Conservation (phyloP, 2,113 vertebrate species). For the Forbesichthys agassizii region DNA sequence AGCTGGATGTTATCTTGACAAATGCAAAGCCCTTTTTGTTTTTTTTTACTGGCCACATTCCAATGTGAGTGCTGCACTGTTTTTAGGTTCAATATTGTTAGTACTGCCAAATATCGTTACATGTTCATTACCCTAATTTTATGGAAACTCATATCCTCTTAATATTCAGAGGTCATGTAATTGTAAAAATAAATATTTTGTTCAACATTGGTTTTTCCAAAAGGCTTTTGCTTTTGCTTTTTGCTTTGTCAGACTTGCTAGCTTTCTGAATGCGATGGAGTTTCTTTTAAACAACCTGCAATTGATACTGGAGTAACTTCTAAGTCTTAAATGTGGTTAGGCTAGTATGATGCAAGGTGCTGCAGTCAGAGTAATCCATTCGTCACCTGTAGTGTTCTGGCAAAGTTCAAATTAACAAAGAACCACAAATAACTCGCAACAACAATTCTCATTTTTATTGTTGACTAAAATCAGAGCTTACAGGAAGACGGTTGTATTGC, state of each 20-base stretch:
- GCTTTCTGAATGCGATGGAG: too few relatives aligned
- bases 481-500: slow-evolving; percentile 83
- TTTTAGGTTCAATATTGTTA: slow-evolving; percentile 20
- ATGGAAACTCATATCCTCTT: slow-evolving; percentile 12
- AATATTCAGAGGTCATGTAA: slow-evolving; percentile 41
- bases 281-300: too few relatives aligned
- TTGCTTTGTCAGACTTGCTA: too few relatives aligned
- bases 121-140: slow-evolving; percentile 34
- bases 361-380: neutral
- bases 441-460: slow-evolving; percentile 64
- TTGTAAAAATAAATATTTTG: slow-evolving; percentile 70
- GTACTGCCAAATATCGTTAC: slow-evolving; percentile 15
- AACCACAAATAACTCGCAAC: slow-evolving; percentile 22
- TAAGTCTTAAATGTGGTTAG: neutral
- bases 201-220: slow-evolving; percentile 35
- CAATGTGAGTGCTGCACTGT: slow-evolving; percentile 19
- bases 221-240: neutral
- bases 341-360: slow-evolving; percentile 11
- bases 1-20: slow-evolving; percentile 30
- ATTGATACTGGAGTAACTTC: neutral
- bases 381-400: neutral
- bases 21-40: slow-evolving; percentile 20
- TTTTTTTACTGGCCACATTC: slow-evolving; percentile 55
- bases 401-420: neutral
- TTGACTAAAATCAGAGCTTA: slow-evolving; percentile 73